Evolutionary conservation across 2,797 vertebrate genomes (phyloP), one percentile per base, ranked within the genome.

Genomic region (Prionace glauca): DNA sequence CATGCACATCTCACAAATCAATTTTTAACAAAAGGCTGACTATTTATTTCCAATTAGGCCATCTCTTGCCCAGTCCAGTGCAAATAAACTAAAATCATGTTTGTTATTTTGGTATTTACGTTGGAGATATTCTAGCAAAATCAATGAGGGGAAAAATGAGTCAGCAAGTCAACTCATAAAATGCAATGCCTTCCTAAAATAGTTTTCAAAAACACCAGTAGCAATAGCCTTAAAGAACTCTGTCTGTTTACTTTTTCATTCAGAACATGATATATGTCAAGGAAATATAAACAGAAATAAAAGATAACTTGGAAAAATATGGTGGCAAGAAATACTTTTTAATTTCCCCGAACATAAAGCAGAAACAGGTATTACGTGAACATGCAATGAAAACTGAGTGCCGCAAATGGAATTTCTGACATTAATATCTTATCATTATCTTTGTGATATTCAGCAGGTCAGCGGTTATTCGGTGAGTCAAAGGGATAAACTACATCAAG

Each of bases 401-500:
- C 45, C 92, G 96, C 96, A 96, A 95, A 96, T 96, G 96, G 91
- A 93, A 96, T 96, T 97, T 95, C 96, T 96, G 67, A 96, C 96
- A 96, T 94, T 94, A 94, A n/a, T 62, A 0, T 65, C 20, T 81
- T 95, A 95, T 71, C 96, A 96, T 96, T 97, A 97, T 96, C 96
- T 97, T 96, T 96, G 97, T 96, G 96, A 97, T 96, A 96, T 96
- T 97, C 96, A 96, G 95, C 95, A 96, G 96, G 96, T 95, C 95
- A 95, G 69, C 79, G 60, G 96, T 95, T 96, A 96, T 81, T 95
- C 93, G 96, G 69, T 79, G 36, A 72, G 96, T 95, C 29, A 96
- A 96, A 97, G 96, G 88, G 86, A 96, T 96, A 96, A 97, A 95
- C 84, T 81, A 96, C 96, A 96, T 90, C 60, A 96, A 96, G 96